These are phyloP conservation scores for Eristalis pertinax DNA, from an alignment of 2,888 invertebrate genomes.

Conservation along the genomic window DNA sequence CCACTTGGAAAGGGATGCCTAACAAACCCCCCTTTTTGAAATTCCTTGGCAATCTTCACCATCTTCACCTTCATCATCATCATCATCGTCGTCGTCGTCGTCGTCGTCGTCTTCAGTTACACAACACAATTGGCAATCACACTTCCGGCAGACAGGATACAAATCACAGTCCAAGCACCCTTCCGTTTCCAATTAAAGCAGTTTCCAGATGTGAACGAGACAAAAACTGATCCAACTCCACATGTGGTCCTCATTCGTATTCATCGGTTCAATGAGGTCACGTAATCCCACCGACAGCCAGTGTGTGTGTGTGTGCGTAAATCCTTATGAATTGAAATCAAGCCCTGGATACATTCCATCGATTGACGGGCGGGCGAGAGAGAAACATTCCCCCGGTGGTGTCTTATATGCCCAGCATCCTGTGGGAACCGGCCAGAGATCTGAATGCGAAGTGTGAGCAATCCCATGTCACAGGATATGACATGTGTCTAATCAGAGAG, in stretches of 20 bases:
- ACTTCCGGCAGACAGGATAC: background rate
- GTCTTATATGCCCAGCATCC: background rate
- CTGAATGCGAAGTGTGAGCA: background rate
- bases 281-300: background rate
- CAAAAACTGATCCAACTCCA: background rate
- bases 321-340: slow-evolving; percentile 9
- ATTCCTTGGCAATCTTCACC: too few relatives aligned
- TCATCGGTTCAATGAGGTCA: slow-evolving; percentile 26
- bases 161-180: background rate
- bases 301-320: background rate
- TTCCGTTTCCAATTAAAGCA: background rate
- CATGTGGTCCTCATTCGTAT: slow-evolving; percentile 32
- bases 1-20: background rate
- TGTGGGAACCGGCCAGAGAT: too few relatives aligned
- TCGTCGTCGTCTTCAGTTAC: background rate
- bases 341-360: slow-evolving; percentile 1
- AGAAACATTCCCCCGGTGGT: background rate
- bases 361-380: background rate
- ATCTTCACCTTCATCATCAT: background rate
- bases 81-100: background rate
- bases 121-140: background rate
- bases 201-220: background rate
- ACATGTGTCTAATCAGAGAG: slow-evolving; percentile 54
- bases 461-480: slow-evolving; percentile 39
- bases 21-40: too few relatives aligned